These are phyloP conservation scores for Autographa gamma DNA, from an alignment of 2,888 invertebrate genomes.

Conservation along the genomic window DNA sequence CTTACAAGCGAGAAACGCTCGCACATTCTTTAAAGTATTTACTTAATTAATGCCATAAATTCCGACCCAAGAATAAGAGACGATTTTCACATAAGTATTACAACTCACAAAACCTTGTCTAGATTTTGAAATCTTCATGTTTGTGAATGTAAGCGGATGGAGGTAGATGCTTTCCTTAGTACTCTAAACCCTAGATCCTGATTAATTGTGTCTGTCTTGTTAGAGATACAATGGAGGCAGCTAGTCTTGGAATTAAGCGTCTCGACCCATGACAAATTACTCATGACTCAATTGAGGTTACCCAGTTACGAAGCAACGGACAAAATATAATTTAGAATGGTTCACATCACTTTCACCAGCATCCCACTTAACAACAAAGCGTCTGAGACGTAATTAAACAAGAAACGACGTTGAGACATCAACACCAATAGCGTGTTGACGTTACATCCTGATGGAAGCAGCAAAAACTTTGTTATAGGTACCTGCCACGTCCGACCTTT, in stretches of 20 bases:
- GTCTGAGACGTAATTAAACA: slow-evolving; percentile 46
- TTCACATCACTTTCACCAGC: slow-evolving; percentile 69
- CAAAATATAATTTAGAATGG: slow-evolving; percentile 59
- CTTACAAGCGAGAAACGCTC: slow-evolving; percentile 29
- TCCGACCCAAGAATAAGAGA: slow-evolving; percentile 14
- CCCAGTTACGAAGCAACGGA: slow-evolving; percentile 60
- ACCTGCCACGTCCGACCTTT: background rate
- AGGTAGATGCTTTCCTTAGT: slow-evolving; percentile 19
- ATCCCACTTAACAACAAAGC: slow-evolving; percentile 55
- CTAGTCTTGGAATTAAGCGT: slow-evolving; percentile 12
- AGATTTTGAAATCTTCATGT: background rate
- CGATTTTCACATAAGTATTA: slow-evolving; percentile 5
- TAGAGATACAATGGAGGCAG: slow-evolving; percentile 23
- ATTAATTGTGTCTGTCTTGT: slow-evolving; percentile 23
- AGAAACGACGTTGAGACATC: slow-evolving; percentile 41
- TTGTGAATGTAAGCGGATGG: slow-evolving; percentile 3
- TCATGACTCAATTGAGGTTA: slow-evolving; percentile 66
- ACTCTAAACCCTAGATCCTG: slow-evolving; percentile 15
- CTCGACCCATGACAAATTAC: slow-evolving; percentile 54
- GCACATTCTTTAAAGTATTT: slow-evolving; percentile 24
- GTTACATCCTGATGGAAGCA: slow-evolving; percentile 21
- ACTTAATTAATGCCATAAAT: slow-evolving; percentile 18
- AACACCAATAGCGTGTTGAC: slow-evolving; percentile 32
- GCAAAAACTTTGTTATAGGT: slow-evolving; percentile 14
- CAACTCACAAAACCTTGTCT: background rate